phyloP scores from a whole-genome alignment of 2,113 vertebrate genomes.

The Vanacampus margaritifer region DNA sequence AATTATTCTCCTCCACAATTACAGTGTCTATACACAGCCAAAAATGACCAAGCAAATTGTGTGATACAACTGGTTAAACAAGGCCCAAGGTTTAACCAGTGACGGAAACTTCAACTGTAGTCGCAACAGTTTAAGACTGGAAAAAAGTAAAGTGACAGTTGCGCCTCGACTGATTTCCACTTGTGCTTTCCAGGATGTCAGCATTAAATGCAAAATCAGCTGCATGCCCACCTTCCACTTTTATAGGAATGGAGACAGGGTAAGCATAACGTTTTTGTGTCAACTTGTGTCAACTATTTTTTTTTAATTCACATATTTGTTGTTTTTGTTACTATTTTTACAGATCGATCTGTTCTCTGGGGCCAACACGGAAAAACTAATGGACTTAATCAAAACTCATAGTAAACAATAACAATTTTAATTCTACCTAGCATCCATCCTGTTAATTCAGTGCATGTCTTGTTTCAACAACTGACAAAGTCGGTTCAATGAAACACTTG shows the following conservation, averaged over 20 bases:
- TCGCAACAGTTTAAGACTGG: no score
- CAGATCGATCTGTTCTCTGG: slow-evolving; percentile 63
- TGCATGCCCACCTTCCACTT: slow-evolving; percentile 95
- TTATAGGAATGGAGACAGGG: slow-evolving; percentile 79
- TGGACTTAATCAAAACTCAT: fast-evolving
- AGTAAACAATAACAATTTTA: background rate
- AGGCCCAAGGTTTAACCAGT: no score
- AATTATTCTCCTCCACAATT: no score
- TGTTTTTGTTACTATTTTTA: background rate
- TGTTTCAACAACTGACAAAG: background rate
- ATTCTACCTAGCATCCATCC: slow-evolving; percentile 17
- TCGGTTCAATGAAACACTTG: background rate
- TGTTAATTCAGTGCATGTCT: slow-evolving; percentile 5
- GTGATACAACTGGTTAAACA: no score
- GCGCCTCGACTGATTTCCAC: background rate
- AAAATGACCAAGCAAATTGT: no score
- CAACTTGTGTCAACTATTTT: background rate
- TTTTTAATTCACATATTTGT: background rate
- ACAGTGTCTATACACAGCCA: no score
- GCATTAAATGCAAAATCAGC: slow-evolving; percentile 67
- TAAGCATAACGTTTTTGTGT: slow-evolving; percentile 36
- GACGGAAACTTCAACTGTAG: no score
- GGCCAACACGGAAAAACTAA: background rate
- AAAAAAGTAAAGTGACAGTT: background rate
- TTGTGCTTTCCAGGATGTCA: slow-evolving; percentile 75